phyloP scores from a whole-genome alignment of 2,888 invertebrate genomes.

The Neoscelio sp. region DNA sequence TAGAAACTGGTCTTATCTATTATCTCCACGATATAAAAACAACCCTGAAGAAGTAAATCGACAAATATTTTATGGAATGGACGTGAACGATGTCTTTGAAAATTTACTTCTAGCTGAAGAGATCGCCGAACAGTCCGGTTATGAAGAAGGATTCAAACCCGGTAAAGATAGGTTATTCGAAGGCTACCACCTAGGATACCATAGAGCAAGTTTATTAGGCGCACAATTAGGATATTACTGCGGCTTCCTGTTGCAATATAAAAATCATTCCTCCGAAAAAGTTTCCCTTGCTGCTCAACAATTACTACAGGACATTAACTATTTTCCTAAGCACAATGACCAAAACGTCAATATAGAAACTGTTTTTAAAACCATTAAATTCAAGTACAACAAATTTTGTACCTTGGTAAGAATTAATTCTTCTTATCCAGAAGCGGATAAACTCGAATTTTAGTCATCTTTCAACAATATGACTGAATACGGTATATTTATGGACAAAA shows the following conservation, averaged over 20 bases:
- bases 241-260: constrained; percentile 85
- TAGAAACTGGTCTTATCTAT: too few relatives aligned
- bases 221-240: constrained; percentile 91
- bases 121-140: constrained; percentile 86
- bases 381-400: constrained; percentile 88
- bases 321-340: constrained; percentile 87
- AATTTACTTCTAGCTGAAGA: constrained; percentile 90
- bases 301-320: constrained; percentile 85
- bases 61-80: constrained; percentile 82
- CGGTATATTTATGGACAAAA: constrained; percentile 30
- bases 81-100: constrained; percentile 90
- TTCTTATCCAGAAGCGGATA: constrained; percentile 85
- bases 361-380: constrained; percentile 86
- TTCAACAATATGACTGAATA: constrained; percentile 60
- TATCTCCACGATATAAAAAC: too few relatives aligned
- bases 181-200: constrained; percentile 90
- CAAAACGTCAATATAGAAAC: constrained; percentile 87
- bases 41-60: too few relatives aligned
- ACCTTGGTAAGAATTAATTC: constrained; percentile 87
- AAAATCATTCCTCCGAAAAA: constrained; percentile 83
- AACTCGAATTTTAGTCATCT: constrained; percentile 85
- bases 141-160: constrained; percentile 87
- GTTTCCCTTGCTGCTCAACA: constrained; percentile 84
- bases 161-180: constrained; percentile 86
- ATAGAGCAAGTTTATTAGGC: constrained; percentile 90